Evolutionary conservation across 2,797 vertebrate species (phyloP).

Genomic region (Melanotaenia parkinsoni): DNA sequence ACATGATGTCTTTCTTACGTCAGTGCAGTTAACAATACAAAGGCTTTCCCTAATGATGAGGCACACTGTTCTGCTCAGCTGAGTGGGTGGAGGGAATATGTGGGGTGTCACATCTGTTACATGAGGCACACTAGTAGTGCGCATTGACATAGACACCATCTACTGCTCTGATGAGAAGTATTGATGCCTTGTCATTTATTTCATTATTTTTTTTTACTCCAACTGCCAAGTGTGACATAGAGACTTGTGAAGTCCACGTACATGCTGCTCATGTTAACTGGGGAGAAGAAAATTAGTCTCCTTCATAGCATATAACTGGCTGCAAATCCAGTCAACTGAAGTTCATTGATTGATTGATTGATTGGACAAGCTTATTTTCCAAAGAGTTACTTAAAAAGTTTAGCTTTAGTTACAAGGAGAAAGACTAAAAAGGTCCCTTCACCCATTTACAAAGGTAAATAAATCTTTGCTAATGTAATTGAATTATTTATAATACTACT

Average conservation of each 20-base stretch:
- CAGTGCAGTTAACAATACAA: conserved; percentile 54
- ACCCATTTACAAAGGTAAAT: too few relatives aligned
- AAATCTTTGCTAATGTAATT: not conserved
- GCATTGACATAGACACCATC: conserved; percentile 57
- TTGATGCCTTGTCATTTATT: conserved; percentile 12
- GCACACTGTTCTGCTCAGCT: conserved; percentile 40
- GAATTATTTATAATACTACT: too few relatives aligned
- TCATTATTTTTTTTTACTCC: conserved; percentile 1
- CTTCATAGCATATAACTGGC: not conserved
- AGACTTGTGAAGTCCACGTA: conserved; percentile 27
- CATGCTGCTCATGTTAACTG: conserved; percentile 20
- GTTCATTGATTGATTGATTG: not conserved
- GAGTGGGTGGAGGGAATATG: conserved; percentile 61
- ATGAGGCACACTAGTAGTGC: conserved; percentile 50
- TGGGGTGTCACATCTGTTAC: conserved; percentile 62
- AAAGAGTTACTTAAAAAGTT: not conserved
- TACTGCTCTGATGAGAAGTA: conserved; percentile 35
- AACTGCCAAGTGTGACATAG: conserved; percentile 22
- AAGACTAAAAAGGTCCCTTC: conserved; percentile 6
- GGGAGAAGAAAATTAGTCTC: conserved; percentile 2
- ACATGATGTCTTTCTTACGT: conserved; percentile 58
- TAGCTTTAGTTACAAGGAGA: not conserved
- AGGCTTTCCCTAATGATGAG: conserved; percentile 58
- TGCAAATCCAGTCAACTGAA: not conserved
- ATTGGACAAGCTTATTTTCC: not conserved